These are phyloP conservation scores for Phaethornis superciliosus DNA, from an alignment of 2,113 vertebrate genomes.

Conservation along the genomic window DNA sequence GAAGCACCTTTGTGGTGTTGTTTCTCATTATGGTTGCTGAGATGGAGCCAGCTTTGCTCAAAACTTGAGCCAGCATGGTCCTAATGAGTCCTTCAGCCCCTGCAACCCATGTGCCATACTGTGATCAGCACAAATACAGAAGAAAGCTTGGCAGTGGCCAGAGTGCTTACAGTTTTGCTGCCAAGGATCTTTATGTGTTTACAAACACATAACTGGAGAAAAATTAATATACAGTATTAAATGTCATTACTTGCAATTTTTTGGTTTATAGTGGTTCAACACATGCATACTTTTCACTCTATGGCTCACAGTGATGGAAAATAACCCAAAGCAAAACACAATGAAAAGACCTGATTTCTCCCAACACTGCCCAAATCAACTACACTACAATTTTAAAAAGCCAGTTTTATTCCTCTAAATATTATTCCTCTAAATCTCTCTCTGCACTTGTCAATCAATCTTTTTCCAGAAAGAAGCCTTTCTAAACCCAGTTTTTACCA, in stretches of 20 bases:
- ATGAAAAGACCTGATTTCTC: neutral
- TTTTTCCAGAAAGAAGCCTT: neutral
- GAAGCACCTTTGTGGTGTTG: neutral
- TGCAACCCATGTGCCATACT: neutral
- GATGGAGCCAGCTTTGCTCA: neutral
- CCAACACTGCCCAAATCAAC: neutral
- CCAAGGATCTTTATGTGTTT: neutral
- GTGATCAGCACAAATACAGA: neutral
- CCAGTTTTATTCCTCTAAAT: neutral
- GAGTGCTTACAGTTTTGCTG: neutral
- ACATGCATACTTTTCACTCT: neutral
- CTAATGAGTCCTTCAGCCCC: neutral
- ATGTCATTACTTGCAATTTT: neutral
- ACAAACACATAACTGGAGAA: neutral
- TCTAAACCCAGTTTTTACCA: neutral
- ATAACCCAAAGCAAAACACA: neutral
- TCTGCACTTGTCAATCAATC: neutral
- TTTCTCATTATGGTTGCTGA: accelerated
- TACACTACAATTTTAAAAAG: neutral
- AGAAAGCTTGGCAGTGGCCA: neutral
- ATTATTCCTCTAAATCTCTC: neutral
- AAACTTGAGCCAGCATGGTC: neutral
- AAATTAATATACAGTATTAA: neutral
- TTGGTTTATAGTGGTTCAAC: neutral
- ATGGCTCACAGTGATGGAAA: neutral